phyloP scores from a whole-genome alignment of 2,888 invertebrate genomes.

The Syrphus vitripennis region DNA sequence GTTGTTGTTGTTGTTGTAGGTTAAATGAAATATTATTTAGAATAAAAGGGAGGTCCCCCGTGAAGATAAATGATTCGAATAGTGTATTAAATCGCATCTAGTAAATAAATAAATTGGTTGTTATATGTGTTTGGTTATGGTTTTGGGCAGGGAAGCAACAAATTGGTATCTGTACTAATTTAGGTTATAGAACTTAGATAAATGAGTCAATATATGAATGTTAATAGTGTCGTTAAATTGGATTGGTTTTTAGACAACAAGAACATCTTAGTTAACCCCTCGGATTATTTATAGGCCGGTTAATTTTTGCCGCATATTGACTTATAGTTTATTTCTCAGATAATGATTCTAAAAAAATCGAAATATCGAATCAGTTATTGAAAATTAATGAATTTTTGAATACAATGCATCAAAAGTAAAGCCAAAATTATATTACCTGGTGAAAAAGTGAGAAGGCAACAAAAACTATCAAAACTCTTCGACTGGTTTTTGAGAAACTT shows the following conservation, averaged over 20 bases:
- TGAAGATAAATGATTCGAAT: constrained; percentile 11
- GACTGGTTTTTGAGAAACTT: too few species aligned
- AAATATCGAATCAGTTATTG: too few species aligned
- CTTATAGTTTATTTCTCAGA: background rate
- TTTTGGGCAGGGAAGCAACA: background rate
- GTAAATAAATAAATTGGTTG: background rate
- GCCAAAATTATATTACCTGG: too few species aligned
- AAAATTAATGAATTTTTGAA: too few species aligned
- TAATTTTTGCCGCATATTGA: background rate
- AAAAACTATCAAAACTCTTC: too few species aligned
- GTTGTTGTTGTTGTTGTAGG: background rate
- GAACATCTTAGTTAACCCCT: too few species aligned
- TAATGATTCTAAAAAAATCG: too few species aligned
- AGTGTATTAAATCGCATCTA: background rate
- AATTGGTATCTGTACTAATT: background rate
- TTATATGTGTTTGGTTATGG: too few species aligned
- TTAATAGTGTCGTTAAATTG: background rate
- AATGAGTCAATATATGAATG: background rate
- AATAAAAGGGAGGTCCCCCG: background rate
- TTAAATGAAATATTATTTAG: constrained; percentile 5
- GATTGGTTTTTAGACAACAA: too few species aligned
- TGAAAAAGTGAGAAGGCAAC: too few species aligned
- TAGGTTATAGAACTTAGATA: background rate
- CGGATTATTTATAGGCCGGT: too few species aligned
- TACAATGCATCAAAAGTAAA: too few species aligned